Evolutionary conservation across 37 sponge, comb jelly and placozoan genomes (phyloP), one percentile per base, ranked within the genome.

Genomic region (Agelas oroides): DNA sequence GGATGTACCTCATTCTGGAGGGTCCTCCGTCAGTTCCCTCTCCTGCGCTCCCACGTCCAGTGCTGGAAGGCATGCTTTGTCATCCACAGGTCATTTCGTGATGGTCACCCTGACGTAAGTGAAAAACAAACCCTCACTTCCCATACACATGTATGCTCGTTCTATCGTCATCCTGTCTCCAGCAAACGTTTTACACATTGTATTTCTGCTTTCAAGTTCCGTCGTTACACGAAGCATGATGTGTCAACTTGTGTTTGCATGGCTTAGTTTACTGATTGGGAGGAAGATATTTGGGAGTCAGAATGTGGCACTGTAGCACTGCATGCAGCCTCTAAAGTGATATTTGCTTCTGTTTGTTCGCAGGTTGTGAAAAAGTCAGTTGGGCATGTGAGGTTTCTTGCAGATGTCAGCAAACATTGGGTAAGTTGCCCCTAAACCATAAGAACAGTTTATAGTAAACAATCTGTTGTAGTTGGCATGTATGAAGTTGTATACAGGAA

Each of bases 61-160:
- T 92, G 97, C 74, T 97, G 92, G 90, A 97, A 97, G 72, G 87
- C 93, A n/a, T 90, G 89, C 62, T 91, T 87, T 35, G 79, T 92
- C 37, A 61, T 95, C 17, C 97, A 97, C 54, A 66, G 86, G 24
- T 63, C 89, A 15, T 81, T 97, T n/a, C 53, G 92, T 28, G 97
- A 94, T 82, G 97, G 97, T 0, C 90, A 95, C 52, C 79, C 81
- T 14, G 86, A 91, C 53, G 95, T 94, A 78, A 84, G 84, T 63
- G 24, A 38, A 37, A n/a, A n/a, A n/a, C n/a, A n/a, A n/a, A n/a
- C n/a, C n/a, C n/a, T n/a, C n/a, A n/a, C n/a, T 38, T 5, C 31
- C 32, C 3, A 62, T 53, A 83, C 23, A 65, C 71, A 37, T 21
- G 12, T 38, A 17, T 53, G 66, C 18, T 56, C 15, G 15, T 19